Evolutionary conservation across 2,888 invertebrate species (phyloP), one percentile per base, ranked within the genome.

Genomic region (Agriopis marginaria): DNA sequence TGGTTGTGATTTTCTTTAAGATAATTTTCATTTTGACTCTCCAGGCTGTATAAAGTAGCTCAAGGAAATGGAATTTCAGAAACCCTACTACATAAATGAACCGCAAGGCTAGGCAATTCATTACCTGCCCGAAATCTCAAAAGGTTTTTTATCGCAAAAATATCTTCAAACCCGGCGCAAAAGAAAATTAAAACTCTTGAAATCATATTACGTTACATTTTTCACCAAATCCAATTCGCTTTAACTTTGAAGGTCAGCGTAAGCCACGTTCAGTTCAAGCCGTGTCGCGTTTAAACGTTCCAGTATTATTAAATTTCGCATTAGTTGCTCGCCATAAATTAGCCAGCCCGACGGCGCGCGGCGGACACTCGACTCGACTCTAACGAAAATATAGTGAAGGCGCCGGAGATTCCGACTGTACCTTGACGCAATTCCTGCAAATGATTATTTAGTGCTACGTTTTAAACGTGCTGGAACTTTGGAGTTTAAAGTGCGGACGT

Each of bases 291-390:
- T 80, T 78, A 72, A 75, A 75, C 70, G 70, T 44, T 63, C 63
- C 70, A 78, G 78, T 81, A 83, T 87, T 86, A 88, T 88, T 88
- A 89, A 88, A 89, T 89, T 89, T 85, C 84, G 80, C 82, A 84
- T 82, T 84, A 82, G 82, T 76, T 78, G 85, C 82, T 76, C 77
- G 85, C 82, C 82, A 89, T 89, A 89, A 88, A 89, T 89, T 86
- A 84, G 82, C 54, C 54, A 59, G 42, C 54, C 75, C 75, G 74
- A 77, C 74, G 74, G 71, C 76, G 79, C 76, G 79, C 78, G 74
- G 71, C 76, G 79, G 77, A 79, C 78, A 79, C 82, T 81, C 79
- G 77, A 78, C 79, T 74, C 75, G 32, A 32, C 3, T 23, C 17
- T 84, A 88, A 87, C 86, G 87, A 86, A 86, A 87, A 88, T 87